Evolutionary conservation across 2,113 vertebrate species (phyloP).

Genomic region (Onychostruthus taczanowskii): DNA sequence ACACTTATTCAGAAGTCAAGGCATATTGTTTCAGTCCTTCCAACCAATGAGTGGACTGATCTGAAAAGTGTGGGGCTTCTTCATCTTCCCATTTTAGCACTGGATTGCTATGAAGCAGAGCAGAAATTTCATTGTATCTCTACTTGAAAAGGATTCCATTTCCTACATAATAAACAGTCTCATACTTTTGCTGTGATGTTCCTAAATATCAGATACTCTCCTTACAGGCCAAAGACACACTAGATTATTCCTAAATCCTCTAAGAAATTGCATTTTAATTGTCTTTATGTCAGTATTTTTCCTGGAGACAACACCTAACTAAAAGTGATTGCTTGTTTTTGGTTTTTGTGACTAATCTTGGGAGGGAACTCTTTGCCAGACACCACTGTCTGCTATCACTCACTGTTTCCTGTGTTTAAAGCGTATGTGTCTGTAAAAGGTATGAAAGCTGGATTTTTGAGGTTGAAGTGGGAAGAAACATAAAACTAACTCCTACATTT

Average conservation of each 20-base stretch:
- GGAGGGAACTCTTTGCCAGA: background rate
- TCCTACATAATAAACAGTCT: background rate
- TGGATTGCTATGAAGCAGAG: background rate
- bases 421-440: background rate
- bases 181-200: background rate
- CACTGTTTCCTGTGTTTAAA: background rate
- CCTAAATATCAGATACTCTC: background rate
- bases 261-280: background rate
- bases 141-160: background rate
- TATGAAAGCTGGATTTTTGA: background rate
- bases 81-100: rapidly evolving
- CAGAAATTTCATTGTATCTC: background rate
- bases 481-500: background rate
- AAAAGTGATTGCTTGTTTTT: background rate
- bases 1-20: background rate
- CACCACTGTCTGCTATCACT: background rate
- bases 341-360: background rate
- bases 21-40: background rate
- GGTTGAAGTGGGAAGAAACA: background rate
- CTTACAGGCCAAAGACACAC: background rate
- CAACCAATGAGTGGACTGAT: background rate
- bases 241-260: background rate
- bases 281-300: background rate
- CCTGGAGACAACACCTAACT: background rate
- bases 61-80: background rate